Percentiles rank a stretch among this genome's conserved stretches.
Conservation (phyloP, 2,888 invertebrate species). For the Lysandra bellargus region DNA sequence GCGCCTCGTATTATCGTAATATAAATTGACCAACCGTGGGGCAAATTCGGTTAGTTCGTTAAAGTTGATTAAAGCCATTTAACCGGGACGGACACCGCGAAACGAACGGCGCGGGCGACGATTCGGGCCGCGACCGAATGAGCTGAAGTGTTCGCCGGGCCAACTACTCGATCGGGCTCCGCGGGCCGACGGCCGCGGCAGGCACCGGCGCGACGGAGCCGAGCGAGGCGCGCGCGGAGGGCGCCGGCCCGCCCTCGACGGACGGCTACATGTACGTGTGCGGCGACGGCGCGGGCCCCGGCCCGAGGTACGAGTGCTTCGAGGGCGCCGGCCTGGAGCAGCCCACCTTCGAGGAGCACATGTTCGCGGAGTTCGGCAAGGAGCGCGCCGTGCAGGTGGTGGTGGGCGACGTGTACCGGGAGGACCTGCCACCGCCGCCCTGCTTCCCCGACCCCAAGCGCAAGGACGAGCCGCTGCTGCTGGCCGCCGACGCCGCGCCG, state of each 20-base stretch:
- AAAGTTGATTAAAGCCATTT: constrained; percentile 82
- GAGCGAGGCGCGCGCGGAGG: constrained; percentile 71
- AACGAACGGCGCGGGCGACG: constrained; percentile 75
- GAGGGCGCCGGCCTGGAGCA: constrained; percentile 82
- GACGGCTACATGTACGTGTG: constrained; percentile 77
- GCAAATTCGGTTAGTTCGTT: constrained; percentile 81
- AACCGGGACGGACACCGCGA: constrained; percentile 76
- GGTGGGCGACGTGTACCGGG: constrained; percentile 74
- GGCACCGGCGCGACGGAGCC: constrained; percentile 69
- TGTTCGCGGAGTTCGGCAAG: constrained; percentile 88
- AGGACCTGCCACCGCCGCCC: constrained; percentile 63
- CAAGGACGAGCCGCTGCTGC: constrained; percentile 71
- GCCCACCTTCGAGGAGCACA: constrained; percentile 87
- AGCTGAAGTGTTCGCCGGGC: constrained; percentile 75
- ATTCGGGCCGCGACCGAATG: constrained; percentile 72
- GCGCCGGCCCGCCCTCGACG: constrained; percentile 74
- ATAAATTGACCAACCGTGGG: constrained; percentile 81
- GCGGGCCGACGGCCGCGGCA: constrained; percentile 50
- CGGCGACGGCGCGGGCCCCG: constrained; percentile 58
- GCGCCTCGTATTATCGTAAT: constrained; percentile 74
- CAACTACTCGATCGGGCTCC: constrained; percentile 55
- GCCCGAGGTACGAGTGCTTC: constrained; percentile 70
- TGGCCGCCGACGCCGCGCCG: constrained; percentile 60
- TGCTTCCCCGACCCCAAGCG: constrained; percentile 60
- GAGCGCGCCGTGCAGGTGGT: constrained; percentile 73